These are phyloP conservation scores for Eubucco bourcierii DNA, from an alignment of 2,113 vertebrate genomes.

Conservation along the genomic window DNA sequence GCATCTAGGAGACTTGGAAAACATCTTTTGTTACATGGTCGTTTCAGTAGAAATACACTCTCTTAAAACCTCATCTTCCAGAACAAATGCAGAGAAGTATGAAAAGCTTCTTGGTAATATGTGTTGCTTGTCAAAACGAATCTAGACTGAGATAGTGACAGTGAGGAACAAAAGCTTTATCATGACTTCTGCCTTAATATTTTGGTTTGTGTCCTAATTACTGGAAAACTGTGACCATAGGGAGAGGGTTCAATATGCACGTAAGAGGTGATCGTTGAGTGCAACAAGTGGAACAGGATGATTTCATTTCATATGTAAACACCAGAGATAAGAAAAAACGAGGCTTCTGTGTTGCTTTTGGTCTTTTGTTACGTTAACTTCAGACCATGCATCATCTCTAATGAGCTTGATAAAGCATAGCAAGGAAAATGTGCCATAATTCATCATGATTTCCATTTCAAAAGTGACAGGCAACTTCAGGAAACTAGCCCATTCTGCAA, in stretches of 20 bases:
- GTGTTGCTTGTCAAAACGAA: neutral
- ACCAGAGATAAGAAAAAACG: slow-evolving; percentile 21
- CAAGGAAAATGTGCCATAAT: slow-evolving; percentile 72
- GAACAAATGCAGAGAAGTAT: slow-evolving; percentile 24
- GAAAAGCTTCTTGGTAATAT: slow-evolving; percentile 14
- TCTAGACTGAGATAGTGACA: neutral
- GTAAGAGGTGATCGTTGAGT: neutral
- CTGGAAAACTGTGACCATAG: neutral
- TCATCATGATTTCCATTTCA: slow-evolving; percentile 75
- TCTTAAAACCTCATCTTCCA: slow-evolving; percentile 14
- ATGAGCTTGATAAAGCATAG: slow-evolving; percentile 77
- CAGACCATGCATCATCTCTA: slow-evolving; percentile 76
- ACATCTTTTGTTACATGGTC: slow-evolving; percentile 39
- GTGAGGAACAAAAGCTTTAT: neutral
- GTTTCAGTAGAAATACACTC: slow-evolving; percentile 22
- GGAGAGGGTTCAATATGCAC: neutral
- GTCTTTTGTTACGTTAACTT: slow-evolving; percentile 65
- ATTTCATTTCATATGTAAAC: slow-evolving; percentile 46
- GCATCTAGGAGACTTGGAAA: slow-evolving; percentile 10
- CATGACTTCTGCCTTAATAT: neutral
- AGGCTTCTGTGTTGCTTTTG: neutral
- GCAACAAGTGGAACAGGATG: slow-evolving; percentile 29
- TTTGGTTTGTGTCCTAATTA: neutral
- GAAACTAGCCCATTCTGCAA: slow-evolving; percentile 61
- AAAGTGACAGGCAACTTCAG: slow-evolving; percentile 67